phyloP scores from a whole-genome alignment of 2,113 vertebrate species.

The Halichoeres trimaculatus region DNA sequence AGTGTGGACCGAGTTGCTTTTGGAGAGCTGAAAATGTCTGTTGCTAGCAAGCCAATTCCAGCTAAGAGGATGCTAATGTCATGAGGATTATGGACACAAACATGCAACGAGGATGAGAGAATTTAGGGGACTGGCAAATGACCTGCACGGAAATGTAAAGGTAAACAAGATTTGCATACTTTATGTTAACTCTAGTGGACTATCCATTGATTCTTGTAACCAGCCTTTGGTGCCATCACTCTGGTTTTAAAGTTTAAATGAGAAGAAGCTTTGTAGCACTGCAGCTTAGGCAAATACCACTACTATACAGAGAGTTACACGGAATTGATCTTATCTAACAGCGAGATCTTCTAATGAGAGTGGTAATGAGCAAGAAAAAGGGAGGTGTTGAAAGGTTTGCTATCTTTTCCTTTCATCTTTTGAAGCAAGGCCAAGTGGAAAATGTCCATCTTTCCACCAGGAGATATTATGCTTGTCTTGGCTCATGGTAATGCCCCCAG shows the following conservation, averaged over 20 bases:
- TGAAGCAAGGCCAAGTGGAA: conserved; percentile 70
- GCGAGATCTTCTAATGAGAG: conserved; percentile 70
- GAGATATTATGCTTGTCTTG: conserved; percentile 75
- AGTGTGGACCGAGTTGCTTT: neutral
- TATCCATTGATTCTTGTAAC: conserved; percentile 39
- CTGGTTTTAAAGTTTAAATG: conserved; percentile 48
- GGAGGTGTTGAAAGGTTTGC: conserved; percentile 59
- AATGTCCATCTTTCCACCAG: conserved; percentile 66
- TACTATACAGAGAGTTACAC: conserved; percentile 52
- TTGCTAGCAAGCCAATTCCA: neutral
- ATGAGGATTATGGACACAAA: neutral
- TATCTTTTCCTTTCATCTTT: conserved; percentile 60
- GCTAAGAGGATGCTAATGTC: neutral
- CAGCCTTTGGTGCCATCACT: conserved; percentile 44
- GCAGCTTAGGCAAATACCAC: conserved; percentile 51
- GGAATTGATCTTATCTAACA: conserved; percentile 59
- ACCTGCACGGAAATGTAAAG: too few relatives aligned
- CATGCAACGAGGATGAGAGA: neutral
- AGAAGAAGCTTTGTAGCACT: conserved; percentile 40
- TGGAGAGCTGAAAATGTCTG: neutral
- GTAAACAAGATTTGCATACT: neutral
- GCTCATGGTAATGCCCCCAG: conserved; percentile 61
- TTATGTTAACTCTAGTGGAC: neutral
- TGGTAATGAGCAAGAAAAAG: conserved; percentile 66
- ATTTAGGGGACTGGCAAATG: neutral